These are phyloP conservation scores for Platycheirus albimanus DNA, from an alignment of 2,888 invertebrate species.

Conservation along the genomic window DNA sequence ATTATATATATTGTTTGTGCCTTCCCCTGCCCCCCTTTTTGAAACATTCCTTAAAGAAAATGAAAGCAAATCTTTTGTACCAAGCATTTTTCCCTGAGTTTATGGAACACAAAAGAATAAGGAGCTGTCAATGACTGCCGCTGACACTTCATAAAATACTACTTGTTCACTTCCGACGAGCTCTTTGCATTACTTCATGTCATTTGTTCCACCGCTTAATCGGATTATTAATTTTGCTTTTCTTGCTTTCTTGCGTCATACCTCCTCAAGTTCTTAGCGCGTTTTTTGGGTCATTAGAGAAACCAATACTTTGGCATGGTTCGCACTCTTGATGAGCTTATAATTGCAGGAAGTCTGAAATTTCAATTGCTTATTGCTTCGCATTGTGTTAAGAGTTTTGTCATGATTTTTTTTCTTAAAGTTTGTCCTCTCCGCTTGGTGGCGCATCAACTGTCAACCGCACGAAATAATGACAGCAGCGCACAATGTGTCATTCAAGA, in stretches of 20 bases:
- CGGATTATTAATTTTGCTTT: conserved; percentile 43
- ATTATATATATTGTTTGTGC: conserved; percentile 29
- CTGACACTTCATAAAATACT: background rate
- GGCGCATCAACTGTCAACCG: conserved; percentile 48
- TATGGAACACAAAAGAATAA: conserved; percentile 39
- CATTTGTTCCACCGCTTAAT: conserved; percentile 23
- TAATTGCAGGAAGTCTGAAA: conserved; percentile 56
- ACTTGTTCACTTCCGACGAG: conserved; percentile 39
- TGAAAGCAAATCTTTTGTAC: conserved; percentile 44
- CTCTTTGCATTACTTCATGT: no score
- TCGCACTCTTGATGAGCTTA: conserved; percentile 46
- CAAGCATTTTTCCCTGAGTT: conserved; percentile 2
- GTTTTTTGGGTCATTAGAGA: conserved; percentile 37
- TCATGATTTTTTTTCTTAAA: background rate
- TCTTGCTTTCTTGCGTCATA: conserved; percentile 12
- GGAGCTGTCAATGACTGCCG: conserved; percentile 11
- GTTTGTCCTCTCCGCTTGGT: conserved; percentile 4
- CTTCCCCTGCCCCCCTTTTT: background rate
- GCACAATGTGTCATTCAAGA: conserved; percentile 42
- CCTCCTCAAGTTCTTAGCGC: background rate
- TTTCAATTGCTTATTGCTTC: conserved; percentile 30
- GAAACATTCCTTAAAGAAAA: conserved; percentile 14
- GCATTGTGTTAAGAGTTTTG: conserved; percentile 14
- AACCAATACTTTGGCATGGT: conserved; percentile 1
- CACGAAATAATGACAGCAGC: conserved; percentile 36